These are phyloP conservation scores for Coptodon rendalli DNA, from an alignment of 2,113 vertebrate species.

Conservation along the genomic window DNA sequence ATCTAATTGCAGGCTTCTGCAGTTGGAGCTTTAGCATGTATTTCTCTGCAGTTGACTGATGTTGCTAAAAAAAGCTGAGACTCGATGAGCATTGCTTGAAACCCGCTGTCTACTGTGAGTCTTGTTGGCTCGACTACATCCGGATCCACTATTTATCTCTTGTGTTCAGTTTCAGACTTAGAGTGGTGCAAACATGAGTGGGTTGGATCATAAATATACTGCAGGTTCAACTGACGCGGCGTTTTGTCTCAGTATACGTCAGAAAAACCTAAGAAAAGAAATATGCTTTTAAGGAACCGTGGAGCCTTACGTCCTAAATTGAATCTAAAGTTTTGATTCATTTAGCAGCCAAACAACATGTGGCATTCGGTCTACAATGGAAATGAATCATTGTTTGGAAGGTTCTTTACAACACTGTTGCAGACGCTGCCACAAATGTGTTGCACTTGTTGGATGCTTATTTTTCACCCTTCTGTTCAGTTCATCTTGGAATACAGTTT, in stretches of 20 bases:
- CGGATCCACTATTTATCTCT: neutral
- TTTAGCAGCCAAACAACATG: neutral
- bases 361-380: neutral
- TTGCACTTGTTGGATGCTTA: neutral
- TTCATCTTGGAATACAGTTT: neutral
- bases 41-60: neutral
- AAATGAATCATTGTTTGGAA: neutral
- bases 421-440: neutral
- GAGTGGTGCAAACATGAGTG: neutral
- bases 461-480: neutral
- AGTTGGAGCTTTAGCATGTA: neutral
- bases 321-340: neutral
- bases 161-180: neutral
- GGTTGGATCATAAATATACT: neutral
- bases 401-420: neutral
- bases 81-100: neutral
- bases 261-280: accelerated
- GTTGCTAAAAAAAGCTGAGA: neutral
- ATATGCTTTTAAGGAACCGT: accelerated
- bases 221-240: neutral
- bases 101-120: neutral
- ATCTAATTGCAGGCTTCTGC: neutral
- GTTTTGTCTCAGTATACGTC: neutral
- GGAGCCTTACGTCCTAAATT: neutral
- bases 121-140: neutral